A percentile compares a stretch with the other conserved stretches of the same genome.
Conservation (phyloP, 2,888 invertebrate genomes). For the Limnephilus auricula region DNA sequence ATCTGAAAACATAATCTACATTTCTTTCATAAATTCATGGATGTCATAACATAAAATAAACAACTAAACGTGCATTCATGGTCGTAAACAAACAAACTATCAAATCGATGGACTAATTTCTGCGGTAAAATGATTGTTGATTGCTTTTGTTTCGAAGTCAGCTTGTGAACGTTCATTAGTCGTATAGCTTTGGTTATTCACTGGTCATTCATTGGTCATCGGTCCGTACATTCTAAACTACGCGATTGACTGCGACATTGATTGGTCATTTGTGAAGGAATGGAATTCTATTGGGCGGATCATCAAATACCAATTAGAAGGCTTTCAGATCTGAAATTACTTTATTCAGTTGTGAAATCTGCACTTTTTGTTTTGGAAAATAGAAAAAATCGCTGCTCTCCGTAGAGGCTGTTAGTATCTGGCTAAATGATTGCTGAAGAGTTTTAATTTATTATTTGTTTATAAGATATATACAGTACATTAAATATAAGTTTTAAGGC, state of each 20-base stretch:
- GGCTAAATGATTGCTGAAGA: not conserved
- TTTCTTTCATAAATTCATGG: not conserved
- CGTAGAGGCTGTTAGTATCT: not conserved
- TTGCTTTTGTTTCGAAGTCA: not conserved
- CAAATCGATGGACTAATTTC: not conserved
- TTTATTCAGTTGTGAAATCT: not conserved
- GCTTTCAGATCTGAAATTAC: not conserved
- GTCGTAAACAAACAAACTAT: not conserved
- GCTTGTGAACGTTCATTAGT: not conserved
- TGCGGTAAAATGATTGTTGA: not conserved
- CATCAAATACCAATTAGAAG: not conserved
- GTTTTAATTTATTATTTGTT: too few relatives aligned
- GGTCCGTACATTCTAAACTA: not conserved
- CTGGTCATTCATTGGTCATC: not conserved
- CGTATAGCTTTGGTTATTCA: too few relatives aligned
- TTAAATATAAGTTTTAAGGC: too few relatives aligned
- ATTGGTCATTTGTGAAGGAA: not conserved
- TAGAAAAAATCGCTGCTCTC: not conserved
- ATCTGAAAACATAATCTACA: too few relatives aligned
- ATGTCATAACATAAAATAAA: too few relatives aligned
- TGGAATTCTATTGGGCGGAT: not conserved
- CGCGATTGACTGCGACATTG: not conserved
- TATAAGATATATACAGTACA: too few relatives aligned
- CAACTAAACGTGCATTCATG: not conserved
- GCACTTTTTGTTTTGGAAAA: not conserved